phyloP scores from a whole-genome alignment of 2,888 invertebrate species.

The Ethmia dodecea region DNA sequence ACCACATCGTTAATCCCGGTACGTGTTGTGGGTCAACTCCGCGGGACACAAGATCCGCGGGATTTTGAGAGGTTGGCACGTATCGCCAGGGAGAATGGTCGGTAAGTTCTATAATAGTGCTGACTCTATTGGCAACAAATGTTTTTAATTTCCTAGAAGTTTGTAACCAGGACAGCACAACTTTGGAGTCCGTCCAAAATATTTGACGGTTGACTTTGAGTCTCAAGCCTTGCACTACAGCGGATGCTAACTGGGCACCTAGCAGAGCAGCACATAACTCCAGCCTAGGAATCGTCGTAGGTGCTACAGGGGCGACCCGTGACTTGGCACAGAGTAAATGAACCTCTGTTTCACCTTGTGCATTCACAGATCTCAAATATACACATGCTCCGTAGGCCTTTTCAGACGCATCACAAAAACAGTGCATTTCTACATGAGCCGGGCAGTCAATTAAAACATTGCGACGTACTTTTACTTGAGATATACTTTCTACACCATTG shows the following conservation, averaged over 20 bases:
- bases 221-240: conserved; percentile 2
- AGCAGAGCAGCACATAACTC: conserved; percentile 16
- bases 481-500: conserved; percentile 2
- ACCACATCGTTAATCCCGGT: conserved; percentile 18
- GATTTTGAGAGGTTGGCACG: conserved; percentile 22
- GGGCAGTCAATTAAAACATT: background rate
- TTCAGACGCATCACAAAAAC: conserved; percentile 9
- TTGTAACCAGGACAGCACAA: conserved; percentile 23
- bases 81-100: conserved; percentile 18
- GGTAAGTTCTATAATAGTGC: conserved; percentile 23
- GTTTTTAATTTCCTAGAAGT: conserved; percentile 14
- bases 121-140: conserved; percentile 23
- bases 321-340: conserved; percentile 4
- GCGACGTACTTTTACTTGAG: conserved; percentile 4
- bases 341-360: conserved; percentile 1
- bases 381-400: conserved; percentile 9
- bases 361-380: conserved; percentile 3
- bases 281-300: conserved; percentile 13
- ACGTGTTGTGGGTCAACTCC: conserved; percentile 18
- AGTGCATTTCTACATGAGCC: conserved; percentile 5
- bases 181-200: conserved; percentile 21
- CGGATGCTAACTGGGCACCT: conserved; percentile 6
- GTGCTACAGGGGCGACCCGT: conserved; percentile 12
- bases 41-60: conserved; percentile 25
- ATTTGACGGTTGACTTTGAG: background rate